Evolutionary conservation across 2,797 vertebrate genomes (phyloP), one percentile per base, ranked within the genome.

Genomic region (Tragelaphus eurycerus): DNA sequence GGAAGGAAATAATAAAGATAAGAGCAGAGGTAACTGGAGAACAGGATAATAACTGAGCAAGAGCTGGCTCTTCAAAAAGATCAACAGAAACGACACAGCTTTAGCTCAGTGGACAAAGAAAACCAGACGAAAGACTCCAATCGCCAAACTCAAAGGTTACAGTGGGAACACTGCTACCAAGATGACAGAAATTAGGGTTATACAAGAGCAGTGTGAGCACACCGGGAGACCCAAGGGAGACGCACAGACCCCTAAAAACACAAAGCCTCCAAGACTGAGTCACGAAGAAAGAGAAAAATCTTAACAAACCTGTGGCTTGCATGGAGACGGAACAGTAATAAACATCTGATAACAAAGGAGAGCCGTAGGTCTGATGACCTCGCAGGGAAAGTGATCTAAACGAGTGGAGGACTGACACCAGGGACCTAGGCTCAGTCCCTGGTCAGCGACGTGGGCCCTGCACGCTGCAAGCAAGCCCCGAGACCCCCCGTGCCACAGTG

Each of bases 121-220:
- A 8, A 46, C 4, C 13, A 76, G 23, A 50, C 5, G 3, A 1
- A 5, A 29, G 76, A 17, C 46, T 50, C 76, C 31, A 17, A 50
- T 1, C 2, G 15, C 27, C 19, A 3, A 79, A 3, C 46, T 31
- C 76, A 50, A 0, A 78, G 43, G 1, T 0, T 0, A 10, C 27
- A 50, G 7, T 19, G 27, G 25, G 27, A 3, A 16, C 25, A 16
- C 43, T 10, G 74, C 46, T 3, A 0, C 46, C 3, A 1, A 4
- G 23, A 0, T 4, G 25, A 15, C 7, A 29, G 74, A 27, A 15
- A 4, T 38, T 1, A 17, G 46, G 76, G 43, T 4, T 2, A 19
- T 6, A 2, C 21, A 6, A 2, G 76, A 19, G 46, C 43, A 6
- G 38, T 5, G 2, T 0, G 46, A 11, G 16, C 76, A 50, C 1